Evolutionary conservation across 2,797 vertebrate genomes (phyloP), one percentile per base, ranked within the genome.

Genomic region (Pelodytes ibericus): DNA sequence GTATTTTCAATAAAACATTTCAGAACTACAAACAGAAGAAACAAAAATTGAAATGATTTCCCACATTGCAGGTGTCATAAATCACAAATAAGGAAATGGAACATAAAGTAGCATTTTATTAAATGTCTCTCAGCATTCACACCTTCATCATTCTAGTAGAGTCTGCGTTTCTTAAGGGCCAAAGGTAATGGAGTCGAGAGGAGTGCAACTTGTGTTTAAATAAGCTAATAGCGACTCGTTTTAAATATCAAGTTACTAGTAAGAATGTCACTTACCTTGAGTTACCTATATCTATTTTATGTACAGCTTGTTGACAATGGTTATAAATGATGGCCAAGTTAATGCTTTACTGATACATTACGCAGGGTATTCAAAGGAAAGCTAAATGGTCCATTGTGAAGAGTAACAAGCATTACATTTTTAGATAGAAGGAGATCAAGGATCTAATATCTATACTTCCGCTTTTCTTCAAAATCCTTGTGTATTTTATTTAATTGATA

Each of bases 51-150:
- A 82, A 80, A 81, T 72, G 68, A 81, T 73, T 80, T 83, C 79
- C 75, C 82, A 33, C 33, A 84, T 30, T 13, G 0, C 8, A 33
- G 74, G 41, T 26, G 53, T 72, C 81, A 83, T 82, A 81, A 89
- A 83, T 86, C 75, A 82, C 30, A 83, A 86, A 63, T 70, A 76
- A 61, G 25, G 84, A 82, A 87, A 82, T 63, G 49, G 60, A 77
- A 53, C 72, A 83, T 80, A 70, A 84, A 86, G 65, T 70, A 65
- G 41, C 30, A 59, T 82, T 85, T 84, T 81, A 84, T 66, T 82
- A 80, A 75, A 82, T 80, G 59, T 81, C 72, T 81, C 30, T 80
- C 27, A 68, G 16, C 26, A 83, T 84, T 86, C 74, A 75, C 65
- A 64, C 81, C 74, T 86, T 84, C 77, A 83, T 83, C 61, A 77